phyloP scores from a whole-genome alignment of 2,113 vertebrate species.

The Upupa epops region DNA sequence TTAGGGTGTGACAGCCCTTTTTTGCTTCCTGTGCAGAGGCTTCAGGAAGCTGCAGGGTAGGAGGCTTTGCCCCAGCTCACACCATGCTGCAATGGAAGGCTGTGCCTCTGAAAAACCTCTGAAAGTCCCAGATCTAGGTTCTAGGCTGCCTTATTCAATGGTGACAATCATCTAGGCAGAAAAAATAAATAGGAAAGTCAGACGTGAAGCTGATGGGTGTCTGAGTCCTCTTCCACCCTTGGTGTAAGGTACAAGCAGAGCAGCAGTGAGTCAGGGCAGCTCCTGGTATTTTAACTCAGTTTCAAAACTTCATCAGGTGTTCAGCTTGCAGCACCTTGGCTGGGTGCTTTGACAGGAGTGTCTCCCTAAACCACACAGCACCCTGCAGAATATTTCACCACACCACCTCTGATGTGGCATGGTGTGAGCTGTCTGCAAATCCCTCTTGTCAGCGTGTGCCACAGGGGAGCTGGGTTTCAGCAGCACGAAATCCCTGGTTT shows the following conservation, averaged over 20 bases:
- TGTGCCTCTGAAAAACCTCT: fast-evolving
- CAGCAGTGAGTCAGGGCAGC: neutral
- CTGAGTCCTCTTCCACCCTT: neutral
- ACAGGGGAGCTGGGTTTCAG: fast-evolving
- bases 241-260: neutral
- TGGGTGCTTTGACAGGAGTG: neutral
- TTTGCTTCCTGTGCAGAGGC: neutral
- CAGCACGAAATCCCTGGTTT: neutral
- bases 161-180: neutral
- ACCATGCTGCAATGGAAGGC: neutral
- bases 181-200: neutral
- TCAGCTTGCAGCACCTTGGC: neutral
- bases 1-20: neutral
- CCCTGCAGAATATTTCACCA: neutral
- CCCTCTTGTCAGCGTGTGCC: fast-evolving
- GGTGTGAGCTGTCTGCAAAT: neutral
- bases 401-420: neutral
- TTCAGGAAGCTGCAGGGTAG: neutral
- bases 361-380: neutral
- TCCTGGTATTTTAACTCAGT: neutral
- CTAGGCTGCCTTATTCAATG: neutral
- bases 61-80: neutral
- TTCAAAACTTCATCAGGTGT: fast-evolving
- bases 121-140: neutral
- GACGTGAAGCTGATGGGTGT: neutral